Evolutionary conservation across 2,113 vertebrate species (phyloP).

Genomic region (Gavialis gangeticus): DNA sequence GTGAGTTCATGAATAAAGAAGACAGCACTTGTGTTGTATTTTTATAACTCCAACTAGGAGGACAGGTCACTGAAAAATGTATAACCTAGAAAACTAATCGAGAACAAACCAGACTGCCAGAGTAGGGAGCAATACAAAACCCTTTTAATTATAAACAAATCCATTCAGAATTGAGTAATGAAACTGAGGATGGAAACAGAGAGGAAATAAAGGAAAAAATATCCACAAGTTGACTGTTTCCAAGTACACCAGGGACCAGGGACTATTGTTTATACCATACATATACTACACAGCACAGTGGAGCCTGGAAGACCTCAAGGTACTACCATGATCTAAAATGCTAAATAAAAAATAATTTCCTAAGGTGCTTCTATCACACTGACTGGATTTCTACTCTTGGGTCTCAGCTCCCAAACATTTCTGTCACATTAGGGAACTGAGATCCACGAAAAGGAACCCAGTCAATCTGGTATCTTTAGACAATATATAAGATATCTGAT

Average conservation of each 20-base stretch:
- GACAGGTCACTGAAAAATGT: not conserved
- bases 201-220: not conserved
- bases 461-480: not conserved
- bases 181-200: not conserved
- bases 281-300: not conserved
- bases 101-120: not conserved
- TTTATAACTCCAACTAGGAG: not conserved
- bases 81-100: not conserved
- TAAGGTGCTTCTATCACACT: not conserved
- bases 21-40: not conserved
- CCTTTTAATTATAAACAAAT: not conserved
- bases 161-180: not conserved
- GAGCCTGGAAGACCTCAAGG: rapidly evolving
- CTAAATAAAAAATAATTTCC: not conserved
- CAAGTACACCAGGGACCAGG: not conserved
- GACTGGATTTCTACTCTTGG: not conserved
- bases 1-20: not conserved
- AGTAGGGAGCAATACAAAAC: not conserved
- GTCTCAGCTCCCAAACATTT: not conserved
- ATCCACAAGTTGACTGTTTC: not conserved
- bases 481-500: too few species aligned
- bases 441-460: not conserved
- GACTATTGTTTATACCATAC: not conserved
- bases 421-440: not conserved
- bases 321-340: not conserved